A percentile compares a stretch with the other conserved stretches of the same genome.
Evolutionary conservation across 1,140 invertebrate species (phyloP).

Genomic region (Tetragonula clypearis): DNA sequence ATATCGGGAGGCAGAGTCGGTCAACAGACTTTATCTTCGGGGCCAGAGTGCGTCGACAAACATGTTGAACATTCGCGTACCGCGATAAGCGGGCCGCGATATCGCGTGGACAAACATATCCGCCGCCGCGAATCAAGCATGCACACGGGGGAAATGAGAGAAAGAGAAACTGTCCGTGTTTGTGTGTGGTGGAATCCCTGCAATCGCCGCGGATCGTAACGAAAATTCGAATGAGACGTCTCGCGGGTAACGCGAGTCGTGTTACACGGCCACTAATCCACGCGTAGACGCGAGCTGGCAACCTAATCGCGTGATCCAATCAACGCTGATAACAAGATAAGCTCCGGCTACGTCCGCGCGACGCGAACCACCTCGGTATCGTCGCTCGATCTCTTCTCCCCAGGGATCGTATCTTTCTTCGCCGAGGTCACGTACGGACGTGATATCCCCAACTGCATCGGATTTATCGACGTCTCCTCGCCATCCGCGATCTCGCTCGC

Average conservation of each 20-base stretch:
- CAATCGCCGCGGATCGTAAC: background rate
- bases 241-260: background rate
- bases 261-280: slow-evolving; percentile 8
- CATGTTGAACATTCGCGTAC: slow-evolving; percentile 44
- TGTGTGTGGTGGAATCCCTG: background rate
- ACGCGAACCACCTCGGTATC: slow-evolving; percentile 21
- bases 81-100: slow-evolving; percentile 16
- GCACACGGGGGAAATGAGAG: too few species aligned
- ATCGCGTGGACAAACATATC: background rate
- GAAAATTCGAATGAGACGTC: slow-evolving; percentile 30
- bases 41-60: slow-evolving; percentile 46
- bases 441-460: slow-evolving; percentile 10
- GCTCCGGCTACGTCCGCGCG: slow-evolving; percentile 18
- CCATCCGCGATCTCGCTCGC: background rate
- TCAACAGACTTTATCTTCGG: slow-evolving; percentile 36
- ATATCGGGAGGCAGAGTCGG: slow-evolving; percentile 36
- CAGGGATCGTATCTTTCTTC: slow-evolving; percentile 24
- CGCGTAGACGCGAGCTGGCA: slow-evolving; percentile 2
- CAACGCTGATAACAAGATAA: slow-evolving; percentile 67
- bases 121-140: background rate
- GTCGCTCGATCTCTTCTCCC: slow-evolving; percentile 18
- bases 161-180: background rate
- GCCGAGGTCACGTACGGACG: slow-evolving; percentile 29
- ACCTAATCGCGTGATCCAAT: slow-evolving; percentile 60
- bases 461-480: slow-evolving; percentile 4